phyloP scores from a whole-genome alignment of 2,888 invertebrate species.

The Bombyx huttoni region DNA sequence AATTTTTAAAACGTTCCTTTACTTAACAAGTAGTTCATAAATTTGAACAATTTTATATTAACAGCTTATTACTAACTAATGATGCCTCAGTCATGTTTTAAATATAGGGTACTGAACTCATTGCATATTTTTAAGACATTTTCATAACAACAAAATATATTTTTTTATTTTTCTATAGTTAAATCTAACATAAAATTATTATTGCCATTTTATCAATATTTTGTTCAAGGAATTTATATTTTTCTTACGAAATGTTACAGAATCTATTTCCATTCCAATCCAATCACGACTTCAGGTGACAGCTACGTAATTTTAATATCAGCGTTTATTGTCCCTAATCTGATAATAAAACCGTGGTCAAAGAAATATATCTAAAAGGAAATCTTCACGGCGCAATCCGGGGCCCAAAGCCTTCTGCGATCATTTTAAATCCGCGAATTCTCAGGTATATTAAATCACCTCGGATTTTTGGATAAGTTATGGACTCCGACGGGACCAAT shows the following conservation, averaged over 20 bases:
- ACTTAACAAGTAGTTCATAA: background rate
- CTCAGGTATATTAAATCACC: conserved; percentile 38
- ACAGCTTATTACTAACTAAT: no score
- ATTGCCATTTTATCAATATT: no score
- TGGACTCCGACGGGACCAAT: conserved; percentile 31
- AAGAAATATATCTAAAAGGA: conserved; percentile 17
- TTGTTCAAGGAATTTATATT: no score
- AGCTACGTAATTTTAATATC: background rate
- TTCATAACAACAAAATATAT: no score
- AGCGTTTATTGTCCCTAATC: conserved; percentile 7
- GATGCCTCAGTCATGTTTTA: no score
- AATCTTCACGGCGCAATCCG: conserved; percentile 18
- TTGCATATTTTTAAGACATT: no score
- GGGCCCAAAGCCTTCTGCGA: conserved; percentile 14
- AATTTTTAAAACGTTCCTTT: background rate
- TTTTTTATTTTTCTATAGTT: no score
- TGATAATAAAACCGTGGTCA: conserved; percentile 19
- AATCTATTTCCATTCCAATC: background rate
- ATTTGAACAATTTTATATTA: background rate
- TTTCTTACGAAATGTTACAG: background rate
- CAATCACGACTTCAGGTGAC: background rate
- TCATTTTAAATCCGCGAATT: conserved; percentile 27
- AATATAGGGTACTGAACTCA: no score
- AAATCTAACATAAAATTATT: no score
- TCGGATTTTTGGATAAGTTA: conserved; percentile 44